Conservation (phyloP, 1,140 invertebrate genomes). For the Megathymus violae region DNA sequence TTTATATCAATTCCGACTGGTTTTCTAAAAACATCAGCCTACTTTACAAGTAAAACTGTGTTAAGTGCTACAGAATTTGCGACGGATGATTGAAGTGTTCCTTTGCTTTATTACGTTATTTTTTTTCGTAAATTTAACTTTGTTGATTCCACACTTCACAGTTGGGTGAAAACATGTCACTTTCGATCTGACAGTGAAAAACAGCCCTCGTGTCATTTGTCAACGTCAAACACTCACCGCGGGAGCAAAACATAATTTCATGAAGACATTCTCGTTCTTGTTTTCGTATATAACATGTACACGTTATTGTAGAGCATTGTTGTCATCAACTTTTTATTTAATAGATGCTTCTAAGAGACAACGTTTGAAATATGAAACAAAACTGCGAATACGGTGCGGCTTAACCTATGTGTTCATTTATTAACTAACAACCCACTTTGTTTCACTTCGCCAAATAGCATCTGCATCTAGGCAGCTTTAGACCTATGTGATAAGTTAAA, state of each 20-base stretch:
- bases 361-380: neutral
- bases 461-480: too few species aligned
- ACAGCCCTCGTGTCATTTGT: conserved; percentile 73
- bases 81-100: conserved; percentile 26
- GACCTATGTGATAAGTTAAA: too few species aligned
- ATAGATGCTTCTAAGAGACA: conserved; percentile 36
- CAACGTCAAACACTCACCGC: conserved; percentile 72
- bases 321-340: conserved; percentile 54
- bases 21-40: neutral
- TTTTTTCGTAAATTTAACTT: conserved; percentile 57
- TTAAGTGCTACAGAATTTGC: too few species aligned
- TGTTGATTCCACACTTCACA: conserved; percentile 61
- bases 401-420: neutral
- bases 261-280: conserved; percentile 76
- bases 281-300: too few species aligned
- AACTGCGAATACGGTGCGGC: neutral
- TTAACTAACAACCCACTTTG: conserved; percentile 2
- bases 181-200: conserved; percentile 76
- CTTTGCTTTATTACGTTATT: conserved; percentile 36
- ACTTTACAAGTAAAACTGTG: neutral
- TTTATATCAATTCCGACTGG: conserved; percentile 3
- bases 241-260: conserved; percentile 75
- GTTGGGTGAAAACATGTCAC: conserved; percentile 69
- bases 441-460: too few species aligned
- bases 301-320: conserved; percentile 46